Evolutionary conservation across 2,113 vertebrate genomes (phyloP).

Genomic region (Odobenus rosmarus): DNA sequence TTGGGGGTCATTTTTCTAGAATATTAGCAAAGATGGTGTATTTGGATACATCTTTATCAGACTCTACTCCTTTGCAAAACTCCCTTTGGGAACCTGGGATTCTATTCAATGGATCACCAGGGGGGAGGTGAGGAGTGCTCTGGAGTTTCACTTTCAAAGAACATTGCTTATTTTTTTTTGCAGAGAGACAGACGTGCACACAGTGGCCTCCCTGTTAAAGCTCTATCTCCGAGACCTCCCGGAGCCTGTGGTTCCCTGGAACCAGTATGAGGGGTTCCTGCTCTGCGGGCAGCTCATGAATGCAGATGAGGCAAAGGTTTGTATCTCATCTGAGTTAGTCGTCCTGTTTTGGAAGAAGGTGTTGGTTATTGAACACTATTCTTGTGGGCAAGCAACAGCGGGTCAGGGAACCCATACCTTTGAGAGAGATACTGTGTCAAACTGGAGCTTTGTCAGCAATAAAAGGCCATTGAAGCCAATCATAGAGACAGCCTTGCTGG

Average conservation of each 20-base stretch:
- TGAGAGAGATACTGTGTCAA: background rate
- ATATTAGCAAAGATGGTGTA: background rate
- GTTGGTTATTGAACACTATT: background rate
- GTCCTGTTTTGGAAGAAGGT: background rate
- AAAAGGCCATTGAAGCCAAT: background rate
- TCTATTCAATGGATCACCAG: background rate
- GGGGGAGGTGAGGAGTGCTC: background rate
- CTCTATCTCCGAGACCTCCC: constrained; percentile 97
- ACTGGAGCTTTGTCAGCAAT: background rate
- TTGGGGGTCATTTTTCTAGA: background rate
- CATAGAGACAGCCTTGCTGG: background rate
- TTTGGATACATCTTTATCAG: background rate
- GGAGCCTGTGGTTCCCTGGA: constrained; percentile 94
- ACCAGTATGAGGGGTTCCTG: constrained; percentile 95
- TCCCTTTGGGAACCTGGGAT: background rate
- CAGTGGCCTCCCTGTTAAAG: constrained; percentile 97
- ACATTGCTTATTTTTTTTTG: background rate
- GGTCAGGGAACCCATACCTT: background rate
- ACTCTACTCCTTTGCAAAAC: background rate
- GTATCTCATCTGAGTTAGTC: background rate
- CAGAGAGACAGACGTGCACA: constrained; percentile 99
- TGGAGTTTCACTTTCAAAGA: background rate
- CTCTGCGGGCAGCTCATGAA: constrained; percentile 90
- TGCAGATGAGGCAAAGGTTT: constrained; percentile 85
- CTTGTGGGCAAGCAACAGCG: background rate